Base-by-base conservation (phyloP, 1,140 invertebrate species). In the Drosophila equinoxialis region DNA sequence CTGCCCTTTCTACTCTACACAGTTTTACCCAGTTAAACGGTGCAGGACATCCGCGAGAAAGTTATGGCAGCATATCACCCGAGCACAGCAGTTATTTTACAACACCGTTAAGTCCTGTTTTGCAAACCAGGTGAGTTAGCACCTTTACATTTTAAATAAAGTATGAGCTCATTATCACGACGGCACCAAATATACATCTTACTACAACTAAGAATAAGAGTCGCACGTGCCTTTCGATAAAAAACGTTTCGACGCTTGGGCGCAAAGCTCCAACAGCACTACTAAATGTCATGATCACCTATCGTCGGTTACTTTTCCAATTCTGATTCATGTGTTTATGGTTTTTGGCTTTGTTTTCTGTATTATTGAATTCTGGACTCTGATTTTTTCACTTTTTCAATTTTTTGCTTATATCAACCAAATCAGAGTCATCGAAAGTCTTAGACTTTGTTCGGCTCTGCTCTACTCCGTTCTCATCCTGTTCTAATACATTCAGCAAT, bases 1-100 rank as follows among this genome's bases (percentile, higher is more conserved):
- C 80, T 42, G 80, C 77, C 1, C 66, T 91, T 14, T 81, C 90
- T 42, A 73, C 67, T 3, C 37, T 91, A n/a, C 80, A 91, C 41
- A 92, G 74, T 65, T 92, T 91, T 59, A 92, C 91, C 14, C 91
- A 92, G 39, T 59, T 92, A 26, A 92, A 80, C 5, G 90, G 66
- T 60, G 85, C 90, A 7, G 60, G 69, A 6, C 79, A 86, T 37
- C 45, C 7, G 0, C 78, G 84, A 42, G 90, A 90, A 26, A 75
- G 80, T 63, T 89, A 85, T 39, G 74, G 68, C 37, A 86, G 75
- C 60, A 68, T 91, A 23, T 83, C 86, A 14, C 86, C 90, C 39
- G 89, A 91, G 23, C 86, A 84, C 5, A 68, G 69, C 42, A 65
- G 63, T 17, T 90, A 75, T 62, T 91, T 90, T 62, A 68, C 65